Evolutionary conservation across 2,888 invertebrate genomes (phyloP), one percentile per base, ranked within the genome.

Genomic region (Sepioteuthis lessoniana): DNA sequence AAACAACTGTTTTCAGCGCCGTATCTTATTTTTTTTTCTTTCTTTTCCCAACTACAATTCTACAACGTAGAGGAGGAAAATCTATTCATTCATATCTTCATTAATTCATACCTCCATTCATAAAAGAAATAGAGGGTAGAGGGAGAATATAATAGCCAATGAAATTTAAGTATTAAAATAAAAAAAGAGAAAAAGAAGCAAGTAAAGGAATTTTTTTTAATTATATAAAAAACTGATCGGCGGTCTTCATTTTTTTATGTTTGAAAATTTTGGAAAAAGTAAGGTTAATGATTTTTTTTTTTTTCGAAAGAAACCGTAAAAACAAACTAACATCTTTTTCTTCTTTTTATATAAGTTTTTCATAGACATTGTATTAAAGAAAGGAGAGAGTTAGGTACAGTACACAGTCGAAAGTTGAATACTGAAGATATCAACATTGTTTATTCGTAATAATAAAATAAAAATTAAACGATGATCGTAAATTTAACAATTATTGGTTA

Each of bases 131-230:
- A n/a, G 10, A n/a, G 76, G 76, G n/a, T n/a, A 25, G n/a, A 25
- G 76, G 31, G 7, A 76, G 60, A n/a, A 55, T n/a, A 76, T 76
- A 19, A n/a, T 76, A 76, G 21, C 76, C 76, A 76, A 76, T 76
- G 76, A 76, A 76, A 76, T n/a, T 76, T n/a, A n/a, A 76, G 76
- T n/a, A 76, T 76, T 76, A 76, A 76, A 76, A 76, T 76, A n/a
- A 76, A 76, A n/a, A 76, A 76, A 35, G 13, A 76, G 76, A 13
- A 76, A 76, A n/a, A n/a, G n/a, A 76, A 35, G 16, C n/a, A 35
- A 76, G n/a, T 76, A 76, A 76, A 16, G n/a, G 76, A 76, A 76
- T n/a, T 4, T n/a, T n/a, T n/a, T 1, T 13, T 13, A 5, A 55
- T 55, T 21, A 5, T 60, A 76, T 35, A 76, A 16, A 76, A n/a